phyloP scores from a whole-genome alignment of 2,888 invertebrate genomes.

The Syrista parreyssii region DNA sequence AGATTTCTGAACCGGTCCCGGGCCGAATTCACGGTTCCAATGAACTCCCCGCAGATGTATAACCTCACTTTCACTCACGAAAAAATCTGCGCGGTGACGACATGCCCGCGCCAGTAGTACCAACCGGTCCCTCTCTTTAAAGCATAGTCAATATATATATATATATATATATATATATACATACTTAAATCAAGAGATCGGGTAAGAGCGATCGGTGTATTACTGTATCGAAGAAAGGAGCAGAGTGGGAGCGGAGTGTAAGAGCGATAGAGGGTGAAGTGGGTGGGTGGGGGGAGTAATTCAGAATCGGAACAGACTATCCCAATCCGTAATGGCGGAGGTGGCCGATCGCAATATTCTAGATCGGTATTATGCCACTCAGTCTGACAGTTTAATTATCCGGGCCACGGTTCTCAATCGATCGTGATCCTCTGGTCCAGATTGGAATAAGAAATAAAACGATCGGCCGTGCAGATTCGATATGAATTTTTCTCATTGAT shows the following conservation, averaged over 20 bases:
- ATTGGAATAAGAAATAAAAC: background rate
- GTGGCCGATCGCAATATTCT: background rate
- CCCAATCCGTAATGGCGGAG: background rate
- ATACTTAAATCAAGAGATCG: background rate
- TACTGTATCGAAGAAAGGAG: background rate
- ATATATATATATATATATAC: background rate
- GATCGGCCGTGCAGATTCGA: background rate
- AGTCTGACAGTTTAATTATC: background rate
- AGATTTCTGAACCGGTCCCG: slow-evolving; percentile 42
- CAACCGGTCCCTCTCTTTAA: background rate
- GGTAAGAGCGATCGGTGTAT: background rate
- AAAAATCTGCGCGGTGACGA: slow-evolving; percentile 26
- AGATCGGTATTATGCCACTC: background rate
- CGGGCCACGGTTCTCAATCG: background rate
- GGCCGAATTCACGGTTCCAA: slow-evolving; percentile 47
- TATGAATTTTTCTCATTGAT: background rate
- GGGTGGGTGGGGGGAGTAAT: background rate
- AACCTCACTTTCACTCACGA: slow-evolving; percentile 38
- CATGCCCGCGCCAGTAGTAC: slow-evolving; percentile 1
- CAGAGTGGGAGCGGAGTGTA: background rate
- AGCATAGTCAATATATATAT: background rate
- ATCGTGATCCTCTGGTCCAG: background rate
- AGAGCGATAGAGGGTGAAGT: no score
- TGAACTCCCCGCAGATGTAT: slow-evolving; percentile 32
- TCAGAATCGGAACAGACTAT: background rate